Percentiles rank a stretch among this genome's conserved stretches.
Conservation (phyloP, 2,797 vertebrate species). For the Danio jaintianensis region DNA sequence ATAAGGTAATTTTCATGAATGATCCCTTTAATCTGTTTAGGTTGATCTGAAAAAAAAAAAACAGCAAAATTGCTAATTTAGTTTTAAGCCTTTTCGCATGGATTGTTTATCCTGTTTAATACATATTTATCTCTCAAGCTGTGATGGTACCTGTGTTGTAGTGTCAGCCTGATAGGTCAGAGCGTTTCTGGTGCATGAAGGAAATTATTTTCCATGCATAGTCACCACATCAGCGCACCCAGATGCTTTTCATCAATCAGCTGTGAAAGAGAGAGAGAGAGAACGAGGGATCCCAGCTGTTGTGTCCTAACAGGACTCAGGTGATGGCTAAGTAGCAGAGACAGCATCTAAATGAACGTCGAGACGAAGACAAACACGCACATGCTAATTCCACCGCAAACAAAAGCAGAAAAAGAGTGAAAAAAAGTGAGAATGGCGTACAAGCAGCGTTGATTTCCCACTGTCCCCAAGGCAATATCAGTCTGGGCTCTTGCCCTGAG, state of each 20-base stretch:
- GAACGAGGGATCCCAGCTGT: slow-evolving; percentile 66
- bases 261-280: slow-evolving; percentile 24
- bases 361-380: slow-evolving; percentile 58
- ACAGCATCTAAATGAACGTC: slow-evolving; percentile 65
- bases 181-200: slow-evolving; percentile 32
- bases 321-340: slow-evolving; percentile 70
- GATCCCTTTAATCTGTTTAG: not conserved
- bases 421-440: slow-evolving; percentile 34
- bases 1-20: too few species aligned
- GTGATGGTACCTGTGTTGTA: slow-evolving; percentile 4
- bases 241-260: slow-evolving; percentile 70
- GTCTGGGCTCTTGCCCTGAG: slow-evolving; percentile 64
- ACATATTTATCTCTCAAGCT: slow-evolving; percentile 4
- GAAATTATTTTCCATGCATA: slow-evolving; percentile 64
- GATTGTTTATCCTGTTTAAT: slow-evolving; percentile 33
- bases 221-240: slow-evolving; percentile 51
- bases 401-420: slow-evolving; percentile 65
- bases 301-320: slow-evolving; percentile 76
- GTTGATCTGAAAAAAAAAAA: not conserved
- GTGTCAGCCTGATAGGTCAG: slow-evolving; percentile 46
- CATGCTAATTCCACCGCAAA: slow-evolving; percentile 56
- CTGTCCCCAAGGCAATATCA: slow-evolving; percentile 66
- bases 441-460: slow-evolving; percentile 52
- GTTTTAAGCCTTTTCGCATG: not conserved
- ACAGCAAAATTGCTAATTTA: not conserved